Conservation (phyloP, 2,888 invertebrate species). For the Agrochola macilenta region DNA sequence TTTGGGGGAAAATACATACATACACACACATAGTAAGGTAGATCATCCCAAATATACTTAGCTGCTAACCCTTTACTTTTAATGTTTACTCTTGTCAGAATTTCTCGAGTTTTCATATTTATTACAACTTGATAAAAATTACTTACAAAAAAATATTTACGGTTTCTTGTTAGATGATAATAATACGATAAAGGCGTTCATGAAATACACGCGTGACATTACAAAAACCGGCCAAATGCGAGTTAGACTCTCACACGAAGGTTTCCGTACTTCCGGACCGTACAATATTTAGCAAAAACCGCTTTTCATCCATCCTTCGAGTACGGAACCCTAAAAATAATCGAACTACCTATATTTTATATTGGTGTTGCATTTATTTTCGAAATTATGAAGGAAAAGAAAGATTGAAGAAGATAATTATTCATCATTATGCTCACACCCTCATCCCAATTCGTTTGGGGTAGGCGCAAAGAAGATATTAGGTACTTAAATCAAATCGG, state of each 20-base stretch:
- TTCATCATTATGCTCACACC: too few relatives aligned
- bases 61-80: background rate
- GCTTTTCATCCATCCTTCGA: too few relatives aligned
- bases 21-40: background rate
- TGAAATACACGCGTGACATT: conserved; percentile 25
- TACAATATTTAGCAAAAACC: too few relatives aligned
- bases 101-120: conserved; percentile 31
- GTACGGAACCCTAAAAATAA: background rate
- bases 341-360: background rate
- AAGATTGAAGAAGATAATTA: background rate
- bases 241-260: too few relatives aligned
- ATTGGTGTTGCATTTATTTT: background rate
- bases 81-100: background rate
- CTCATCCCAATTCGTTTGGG: too few relatives aligned
- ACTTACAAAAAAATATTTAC: background rate
- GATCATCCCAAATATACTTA: background rate
- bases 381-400: background rate
- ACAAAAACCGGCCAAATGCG: too few relatives aligned
- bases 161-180: conserved; percentile 38
- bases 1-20: too few relatives aligned
- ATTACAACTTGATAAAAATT: conserved; percentile 35
- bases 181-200: conserved; percentile 46
- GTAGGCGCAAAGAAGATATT: too few relatives aligned
- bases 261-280: too few relatives aligned
- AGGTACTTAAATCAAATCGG: background rate